These are phyloP conservation scores for Ptyas mucosa DNA, from an alignment of 2,113 vertebrate genomes.

Conservation along the genomic window DNA sequence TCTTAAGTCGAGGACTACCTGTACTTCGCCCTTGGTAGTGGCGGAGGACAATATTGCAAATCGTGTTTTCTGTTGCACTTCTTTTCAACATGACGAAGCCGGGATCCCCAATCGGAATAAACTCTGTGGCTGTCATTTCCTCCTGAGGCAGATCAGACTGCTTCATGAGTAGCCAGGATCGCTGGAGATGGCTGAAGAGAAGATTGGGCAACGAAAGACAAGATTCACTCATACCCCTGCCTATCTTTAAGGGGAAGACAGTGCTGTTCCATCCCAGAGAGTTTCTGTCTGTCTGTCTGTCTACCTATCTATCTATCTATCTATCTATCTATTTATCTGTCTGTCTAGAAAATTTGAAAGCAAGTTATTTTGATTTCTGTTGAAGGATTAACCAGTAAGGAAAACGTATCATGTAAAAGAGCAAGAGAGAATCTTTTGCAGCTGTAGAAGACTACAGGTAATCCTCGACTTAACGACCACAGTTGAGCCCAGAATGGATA, in stretches of 20 bases:
- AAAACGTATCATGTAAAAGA: neutral
- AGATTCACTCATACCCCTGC: neutral
- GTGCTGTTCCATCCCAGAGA: neutral
- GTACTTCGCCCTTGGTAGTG: neutral
- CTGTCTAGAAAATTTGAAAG: no score
- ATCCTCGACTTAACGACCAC: neutral
- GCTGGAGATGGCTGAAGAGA: neutral
- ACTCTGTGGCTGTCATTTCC: neutral
- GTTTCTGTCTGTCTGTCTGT: no score
- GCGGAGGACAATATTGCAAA: neutral
- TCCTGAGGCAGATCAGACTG: neutral
- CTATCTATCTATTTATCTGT: no score
- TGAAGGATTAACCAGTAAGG: neutral
- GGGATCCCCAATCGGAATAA: neutral
- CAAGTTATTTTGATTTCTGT: no score
- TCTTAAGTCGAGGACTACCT: neutral
- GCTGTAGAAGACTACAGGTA: neutral
- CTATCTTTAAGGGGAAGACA: neutral
- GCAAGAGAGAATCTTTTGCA: neutral
- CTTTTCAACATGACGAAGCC: neutral
- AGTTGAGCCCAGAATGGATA: neutral
- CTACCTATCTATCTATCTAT: no score
- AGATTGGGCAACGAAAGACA: neutral
- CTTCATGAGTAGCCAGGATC: neutral
- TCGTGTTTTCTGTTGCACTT: neutral